A percentile compares a stretch with the other conserved stretches of the same genome.
Evolutionary conservation across 2,797 vertebrate genomes (phyloP).

Genomic region (Pangasius mekongensis): DNA sequence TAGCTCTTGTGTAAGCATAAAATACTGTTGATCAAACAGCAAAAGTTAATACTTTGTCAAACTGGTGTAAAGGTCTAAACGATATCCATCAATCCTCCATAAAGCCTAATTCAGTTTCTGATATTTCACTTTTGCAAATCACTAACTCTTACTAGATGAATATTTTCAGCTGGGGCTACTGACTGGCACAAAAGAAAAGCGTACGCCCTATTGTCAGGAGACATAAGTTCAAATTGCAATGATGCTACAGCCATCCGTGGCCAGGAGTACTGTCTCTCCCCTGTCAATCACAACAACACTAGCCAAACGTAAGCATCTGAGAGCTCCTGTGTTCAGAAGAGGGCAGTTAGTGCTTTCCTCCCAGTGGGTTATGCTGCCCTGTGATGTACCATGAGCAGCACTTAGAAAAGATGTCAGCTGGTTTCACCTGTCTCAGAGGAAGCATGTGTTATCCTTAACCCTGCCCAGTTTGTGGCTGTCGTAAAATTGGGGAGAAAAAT

Average conservation of each 20-base stretch:
- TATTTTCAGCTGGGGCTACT: background rate
- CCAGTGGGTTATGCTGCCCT: background rate
- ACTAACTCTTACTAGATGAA: background rate
- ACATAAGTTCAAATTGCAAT: background rate
- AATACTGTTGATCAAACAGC: background rate
- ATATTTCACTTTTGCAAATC: background rate
- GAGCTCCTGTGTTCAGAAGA: background rate
- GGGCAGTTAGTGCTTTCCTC: background rate
- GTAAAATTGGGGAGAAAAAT: no score
- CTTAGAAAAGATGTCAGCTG: background rate
- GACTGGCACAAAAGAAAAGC: background rate
- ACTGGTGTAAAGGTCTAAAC: background rate
- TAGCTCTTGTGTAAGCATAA: background rate
- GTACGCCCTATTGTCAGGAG: background rate
- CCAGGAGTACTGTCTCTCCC: background rate
- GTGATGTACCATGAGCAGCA: background rate
- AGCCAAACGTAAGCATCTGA: background rate
- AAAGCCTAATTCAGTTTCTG: background rate
- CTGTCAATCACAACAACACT: background rate
- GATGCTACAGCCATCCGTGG: background rate
- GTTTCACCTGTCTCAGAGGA: background rate
- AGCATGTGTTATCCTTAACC: background rate
- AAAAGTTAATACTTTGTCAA: background rate
- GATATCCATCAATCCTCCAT: background rate
- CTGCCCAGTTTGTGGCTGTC: background rate